Conservation (phyloP, 2,888 invertebrate genomes). For the Lasioglossum morio region DNA sequence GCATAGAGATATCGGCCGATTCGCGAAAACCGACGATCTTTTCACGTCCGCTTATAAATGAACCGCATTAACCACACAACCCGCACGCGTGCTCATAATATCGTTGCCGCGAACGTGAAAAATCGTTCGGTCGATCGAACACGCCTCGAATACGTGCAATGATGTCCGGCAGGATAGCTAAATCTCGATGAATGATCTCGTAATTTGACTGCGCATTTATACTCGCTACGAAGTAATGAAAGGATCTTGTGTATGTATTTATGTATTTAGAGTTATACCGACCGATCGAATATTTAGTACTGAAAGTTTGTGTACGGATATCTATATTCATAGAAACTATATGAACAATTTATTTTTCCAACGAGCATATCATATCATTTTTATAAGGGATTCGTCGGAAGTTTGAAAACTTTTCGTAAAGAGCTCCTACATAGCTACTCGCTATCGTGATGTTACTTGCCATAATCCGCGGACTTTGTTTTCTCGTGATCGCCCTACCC, state of each 20-base stretch:
- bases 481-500: not conserved
- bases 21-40: constrained; percentile 3
- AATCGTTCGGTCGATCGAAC: constrained; percentile 34
- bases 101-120: not conserved
- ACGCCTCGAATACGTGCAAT: constrained; percentile 65
- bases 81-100: not conserved
- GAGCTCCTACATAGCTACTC: constrained; percentile 60
- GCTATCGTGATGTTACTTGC: constrained; percentile 69
- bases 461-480: constrained; percentile 59
- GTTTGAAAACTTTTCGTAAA: constrained; percentile 67
- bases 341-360: constrained; percentile 84
- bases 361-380: constrained; percentile 85
- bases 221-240: constrained; percentile 72
- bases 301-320: constrained; percentile 81
- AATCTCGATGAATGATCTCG: constrained; percentile 59
- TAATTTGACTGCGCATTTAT: constrained; percentile 60
- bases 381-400: constrained; percentile 80
- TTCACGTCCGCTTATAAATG: not conserved
- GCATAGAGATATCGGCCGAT: constrained; percentile 20
- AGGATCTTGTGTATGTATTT: constrained; percentile 71
- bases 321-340: constrained; percentile 83
- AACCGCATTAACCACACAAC: not conserved
- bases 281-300: constrained; percentile 81
- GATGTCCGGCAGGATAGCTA: constrained; percentile 64
- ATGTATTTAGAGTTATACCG: constrained; percentile 79